Base-by-base conservation (phyloP, 2,797 vertebrate species). In the Darevskia mixta region DNA sequence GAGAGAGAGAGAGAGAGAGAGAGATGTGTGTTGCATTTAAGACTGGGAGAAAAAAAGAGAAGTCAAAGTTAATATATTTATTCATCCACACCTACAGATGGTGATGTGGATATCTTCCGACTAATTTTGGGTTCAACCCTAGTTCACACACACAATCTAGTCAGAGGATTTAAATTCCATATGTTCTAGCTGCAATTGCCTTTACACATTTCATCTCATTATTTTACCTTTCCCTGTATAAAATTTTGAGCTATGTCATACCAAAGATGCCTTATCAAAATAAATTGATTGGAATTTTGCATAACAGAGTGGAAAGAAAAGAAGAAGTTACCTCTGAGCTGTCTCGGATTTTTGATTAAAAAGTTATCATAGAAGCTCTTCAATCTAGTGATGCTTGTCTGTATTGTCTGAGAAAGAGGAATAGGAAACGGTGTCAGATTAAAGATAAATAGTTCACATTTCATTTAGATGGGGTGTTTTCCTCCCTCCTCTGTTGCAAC, bases 301-400 rank as follows among this genome's bases (percentile, higher is more conserved):
- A 78, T 87, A 71, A 67, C 71, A 87, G 73, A 86, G 32, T 85
- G 17, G 55, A 78, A 69, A 79, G 20, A 18, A 58, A 23, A 61
- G 20, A 84, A 35, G 83, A 87, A 13, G 4, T 82, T 91, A 73
- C 5, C 7, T 93, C 90, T 90, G 72, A 75, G 27, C 8, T 83
- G 23, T 77, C 8, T 87, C 35, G 7, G 15, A 20, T 43, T 92
- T 92, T 93, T 89, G 38, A n/a, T 79, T 88, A 49, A 90, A 93
- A 87, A 83, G 0, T 86, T 86, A 73, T 79, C 41, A 81, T 18
- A 81, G 9, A 55, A 20, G 0, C 0, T 90, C 88, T 92, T 87
- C 66, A 79, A 4, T 58, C 3, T 79, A 87, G 45, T 88, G 71
- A 73, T 89, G 6, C 8, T 87, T 64, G 15, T 23, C 29, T 41